phyloP scores from a whole-genome alignment of 2,113 vertebrate genomes.

The Zosterops japonicus region DNA sequence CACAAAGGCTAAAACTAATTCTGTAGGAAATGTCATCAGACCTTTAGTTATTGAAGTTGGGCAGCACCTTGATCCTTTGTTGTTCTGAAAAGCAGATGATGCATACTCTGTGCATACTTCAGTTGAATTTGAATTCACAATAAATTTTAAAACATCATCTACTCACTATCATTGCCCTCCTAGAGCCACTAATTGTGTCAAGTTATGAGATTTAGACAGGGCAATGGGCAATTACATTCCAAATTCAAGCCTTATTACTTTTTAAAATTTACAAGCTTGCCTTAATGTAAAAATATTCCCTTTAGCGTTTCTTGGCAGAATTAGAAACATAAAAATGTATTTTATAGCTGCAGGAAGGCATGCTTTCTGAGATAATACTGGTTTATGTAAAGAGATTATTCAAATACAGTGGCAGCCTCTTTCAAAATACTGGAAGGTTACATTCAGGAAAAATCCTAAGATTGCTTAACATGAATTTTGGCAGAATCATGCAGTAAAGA shows the following conservation, averaged over 20 bases:
- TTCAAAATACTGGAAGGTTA: not conserved
- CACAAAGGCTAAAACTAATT: not conserved
- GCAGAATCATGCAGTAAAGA: not conserved
- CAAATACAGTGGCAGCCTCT: not conserved
- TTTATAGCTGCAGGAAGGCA: not conserved
- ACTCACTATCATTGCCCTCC: not conserved
- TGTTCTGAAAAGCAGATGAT: not conserved
- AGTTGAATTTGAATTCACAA: not conserved
- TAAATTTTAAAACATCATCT: not conserved
- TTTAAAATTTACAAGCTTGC: conserved; percentile 22
- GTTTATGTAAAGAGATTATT: conserved; percentile 11
- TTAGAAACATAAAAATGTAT: not conserved
- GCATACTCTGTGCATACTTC: not conserved
- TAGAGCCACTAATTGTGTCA: not conserved
- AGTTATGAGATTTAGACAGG: not conserved
- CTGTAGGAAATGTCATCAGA: not conserved
- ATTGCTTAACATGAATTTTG: not conserved
- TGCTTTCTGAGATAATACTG: conserved; percentile 10
- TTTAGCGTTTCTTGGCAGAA: not conserved
- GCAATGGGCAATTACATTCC: not conserved
- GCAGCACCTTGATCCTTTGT: not conserved
- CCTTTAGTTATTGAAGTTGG: not conserved
- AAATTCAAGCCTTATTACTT: not conserved
- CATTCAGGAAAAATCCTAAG: not conserved
- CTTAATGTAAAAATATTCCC: not conserved